These are phyloP conservation scores for Glaucopsyche alexis DNA, from an alignment of 2,888 invertebrate genomes.

Conservation along the genomic window DNA sequence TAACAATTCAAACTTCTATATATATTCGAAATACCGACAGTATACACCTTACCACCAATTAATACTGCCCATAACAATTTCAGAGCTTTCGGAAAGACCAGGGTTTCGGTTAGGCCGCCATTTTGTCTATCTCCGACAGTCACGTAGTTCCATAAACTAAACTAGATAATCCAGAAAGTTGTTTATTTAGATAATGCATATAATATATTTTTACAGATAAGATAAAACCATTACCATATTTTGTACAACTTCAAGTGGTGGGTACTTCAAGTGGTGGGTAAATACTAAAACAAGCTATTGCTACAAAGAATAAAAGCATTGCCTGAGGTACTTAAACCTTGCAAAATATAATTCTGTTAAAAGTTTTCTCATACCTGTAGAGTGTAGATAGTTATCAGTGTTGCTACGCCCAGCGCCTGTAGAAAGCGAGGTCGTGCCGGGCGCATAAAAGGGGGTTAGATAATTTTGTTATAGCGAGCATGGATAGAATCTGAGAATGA, in stretches of 20 bases:
- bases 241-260: not conserved
- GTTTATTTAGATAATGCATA: conserved; percentile 10
- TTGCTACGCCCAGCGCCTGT: conserved; percentile 17
- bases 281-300: not conserved
- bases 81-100: conserved; percentile 32
- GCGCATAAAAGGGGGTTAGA: conserved; percentile 15
- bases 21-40: conserved; percentile 33
- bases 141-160: conserved; percentile 25
- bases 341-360: not conserved
- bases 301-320: not conserved
- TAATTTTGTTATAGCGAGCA: conserved; percentile 10
- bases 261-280: not conserved
- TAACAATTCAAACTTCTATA: not conserved
- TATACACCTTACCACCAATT: conserved; percentile 34
- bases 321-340: not conserved
- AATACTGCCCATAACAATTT: conserved; percentile 37
- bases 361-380: conserved; percentile 19
- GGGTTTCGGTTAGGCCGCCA: conserved; percentile 24
- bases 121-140: conserved; percentile 28
- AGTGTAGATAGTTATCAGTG: conserved; percentile 10
- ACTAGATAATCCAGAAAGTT: conserved; percentile 11
- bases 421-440: not conserved
- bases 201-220: not conserved
- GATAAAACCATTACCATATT: not conserved
- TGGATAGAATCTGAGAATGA: conserved; percentile 24